Evolutionary conservation across 1,140 invertebrate species (phyloP), one percentile per base, ranked within the genome.

Genomic region (Lepidurus couesii): DNA sequence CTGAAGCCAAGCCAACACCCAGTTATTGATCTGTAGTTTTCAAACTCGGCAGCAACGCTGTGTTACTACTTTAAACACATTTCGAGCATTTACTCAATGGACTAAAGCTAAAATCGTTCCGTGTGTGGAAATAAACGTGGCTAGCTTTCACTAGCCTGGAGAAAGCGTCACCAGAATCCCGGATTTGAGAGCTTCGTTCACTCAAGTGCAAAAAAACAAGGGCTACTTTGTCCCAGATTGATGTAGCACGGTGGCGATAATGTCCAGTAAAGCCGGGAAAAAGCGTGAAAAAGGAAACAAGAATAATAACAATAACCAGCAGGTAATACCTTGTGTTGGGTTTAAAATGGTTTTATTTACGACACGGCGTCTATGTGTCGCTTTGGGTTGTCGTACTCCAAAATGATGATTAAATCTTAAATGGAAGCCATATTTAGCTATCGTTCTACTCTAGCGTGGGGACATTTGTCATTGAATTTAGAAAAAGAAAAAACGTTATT

Each of bases 11-110:
- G 53, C 53, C 53, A 65, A 65, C 53, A 65, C 53, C 53, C 53
- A 65, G 53, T 65, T 65, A 65, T 65, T 65, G 53, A 65, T 65
- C 53, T 65, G 53, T 65, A 65, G 53, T 65, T 65, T 65, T 65
- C 53, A 65, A 65, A 65, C 53, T 65, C 53, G 21, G 53, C 53
- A 65, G 21, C 53, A 65, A 65, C 53, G 53, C 53, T 3, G 53
- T 65, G 53, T 65, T 65, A 65, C 8, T 7, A 21, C 53, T 9
- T 65, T 65, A 65, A 65, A 21, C 53, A 21, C 53, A 65, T 65
- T 65, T 65, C 21, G 53, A 65, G 53, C 21, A 65, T 65, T 65
- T 65, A 21, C 21, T 65, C 7, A 65, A 21, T 65, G n/a, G 8
- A 65, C 21, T 65, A 4, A 34, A 34, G 3, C 34, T 34, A 34